phyloP scores from a whole-genome alignment of 2,113 vertebrate species.

The Capra hircus region DNA sequence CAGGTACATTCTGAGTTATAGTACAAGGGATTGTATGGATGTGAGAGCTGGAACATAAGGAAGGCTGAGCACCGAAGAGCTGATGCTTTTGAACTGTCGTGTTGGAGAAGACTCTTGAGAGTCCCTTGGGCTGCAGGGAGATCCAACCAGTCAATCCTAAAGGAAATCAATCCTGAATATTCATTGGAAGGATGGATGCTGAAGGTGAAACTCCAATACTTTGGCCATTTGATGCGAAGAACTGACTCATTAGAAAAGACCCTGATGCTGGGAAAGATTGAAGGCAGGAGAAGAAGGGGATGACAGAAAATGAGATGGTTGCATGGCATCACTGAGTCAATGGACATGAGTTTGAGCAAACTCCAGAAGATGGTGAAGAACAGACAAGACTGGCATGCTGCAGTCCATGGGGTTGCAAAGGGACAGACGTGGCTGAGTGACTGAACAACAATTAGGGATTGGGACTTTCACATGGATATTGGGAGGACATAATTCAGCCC shows the following conservation, averaged over 20 bases:
- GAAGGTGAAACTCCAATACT: neutral
- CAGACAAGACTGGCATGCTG: neutral
- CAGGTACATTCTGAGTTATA: neutral
- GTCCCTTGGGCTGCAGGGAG: neutral
- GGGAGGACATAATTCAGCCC: neutral
- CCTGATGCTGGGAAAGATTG: neutral
- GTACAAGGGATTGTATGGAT: neutral
- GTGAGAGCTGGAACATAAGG: neutral
- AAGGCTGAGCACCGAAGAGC: neutral
- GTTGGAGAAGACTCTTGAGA: neutral
- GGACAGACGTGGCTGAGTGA: neutral
- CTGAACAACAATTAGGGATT: neutral
- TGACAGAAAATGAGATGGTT: neutral
- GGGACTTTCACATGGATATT: neutral
- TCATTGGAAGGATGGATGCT: neutral
- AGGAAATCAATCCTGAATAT: neutral
- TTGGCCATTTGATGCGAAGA: neutral
- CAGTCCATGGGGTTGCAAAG: neutral
- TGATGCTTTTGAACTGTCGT: neutral
- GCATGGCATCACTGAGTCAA: neutral
- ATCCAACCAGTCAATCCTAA: neutral
- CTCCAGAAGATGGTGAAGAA: neutral
- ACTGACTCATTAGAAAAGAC: neutral
- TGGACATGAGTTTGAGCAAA: neutral
- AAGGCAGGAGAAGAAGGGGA: neutral